A percentile compares a stretch with the other conserved stretches of the same genome.
These are phyloP conservation scores for Drosophila pseudotakahashii DNA, from an alignment of 2,888 invertebrate genomes.

Conservation along the genomic window DNA sequence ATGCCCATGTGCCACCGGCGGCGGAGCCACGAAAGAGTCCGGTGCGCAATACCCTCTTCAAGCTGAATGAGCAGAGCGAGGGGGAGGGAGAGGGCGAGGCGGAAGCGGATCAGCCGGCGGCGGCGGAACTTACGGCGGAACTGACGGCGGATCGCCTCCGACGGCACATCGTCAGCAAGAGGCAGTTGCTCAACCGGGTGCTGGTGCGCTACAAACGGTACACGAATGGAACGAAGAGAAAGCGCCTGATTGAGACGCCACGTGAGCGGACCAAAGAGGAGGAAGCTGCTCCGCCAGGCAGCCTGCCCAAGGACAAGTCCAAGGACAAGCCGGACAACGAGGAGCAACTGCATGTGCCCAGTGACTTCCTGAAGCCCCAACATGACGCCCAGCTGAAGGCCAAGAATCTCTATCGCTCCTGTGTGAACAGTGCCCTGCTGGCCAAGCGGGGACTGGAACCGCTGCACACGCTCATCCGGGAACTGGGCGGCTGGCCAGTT, in stretches of 20 bases:
- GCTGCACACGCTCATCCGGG: conserved; percentile 87
- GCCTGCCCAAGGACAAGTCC: conserved; percentile 19
- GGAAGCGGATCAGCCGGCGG: conserved; percentile 53
- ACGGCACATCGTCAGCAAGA: conserved; percentile 72
- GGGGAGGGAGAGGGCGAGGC: conserved; percentile 36
- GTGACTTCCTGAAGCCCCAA: conserved; percentile 54
- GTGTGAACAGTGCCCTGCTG: conserved; percentile 92
- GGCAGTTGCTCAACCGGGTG: conserved; percentile 69
- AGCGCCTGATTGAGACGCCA: conserved; percentile 65
- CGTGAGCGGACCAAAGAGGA: conserved; percentile 61
- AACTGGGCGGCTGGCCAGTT: conserved; percentile 96
- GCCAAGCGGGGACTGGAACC: conserved; percentile 90
- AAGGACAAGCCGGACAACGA: conserved; percentile 34
- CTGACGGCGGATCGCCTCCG: conserved; percentile 60
- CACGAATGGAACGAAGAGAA: conserved; percentile 68
- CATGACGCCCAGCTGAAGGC: conserved; percentile 91
- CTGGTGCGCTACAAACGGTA: conserved; percentile 78
- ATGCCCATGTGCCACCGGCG: not conserved
- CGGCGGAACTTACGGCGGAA: conserved; percentile 62
- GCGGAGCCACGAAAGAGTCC: conserved; percentile 33
- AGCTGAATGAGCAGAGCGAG: conserved; percentile 55
- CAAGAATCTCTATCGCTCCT: conserved; percentile 92
- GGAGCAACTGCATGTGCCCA: conserved; percentile 8
- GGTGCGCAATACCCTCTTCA: conserved; percentile 54
- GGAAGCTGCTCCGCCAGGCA: conserved; percentile 16